phyloP scores from a whole-genome alignment of 2,888 invertebrate species.

The Stenoptilia bipunctidactyla region DNA sequence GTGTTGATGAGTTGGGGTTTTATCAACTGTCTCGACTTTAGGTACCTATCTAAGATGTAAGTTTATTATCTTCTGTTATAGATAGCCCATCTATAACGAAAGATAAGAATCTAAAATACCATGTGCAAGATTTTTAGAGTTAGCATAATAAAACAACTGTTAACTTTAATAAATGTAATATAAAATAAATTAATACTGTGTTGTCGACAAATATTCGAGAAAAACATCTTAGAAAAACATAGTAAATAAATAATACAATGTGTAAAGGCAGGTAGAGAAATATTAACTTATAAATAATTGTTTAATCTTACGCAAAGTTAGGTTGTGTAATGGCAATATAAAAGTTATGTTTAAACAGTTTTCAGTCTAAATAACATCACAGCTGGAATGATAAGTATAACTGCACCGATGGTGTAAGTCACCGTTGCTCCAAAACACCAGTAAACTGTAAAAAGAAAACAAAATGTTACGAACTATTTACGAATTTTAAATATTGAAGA shows the following conservation, averaged over 20 bases:
- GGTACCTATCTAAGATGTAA: no score
- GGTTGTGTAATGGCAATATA: not conserved
- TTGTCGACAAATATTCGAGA: constrained; percentile 27
- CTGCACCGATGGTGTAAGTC: constrained; percentile 86
- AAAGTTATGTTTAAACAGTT: constrained; percentile 14
- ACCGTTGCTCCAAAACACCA: constrained; percentile 90
- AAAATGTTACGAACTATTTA: no score
- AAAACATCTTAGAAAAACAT: constrained; percentile 23
- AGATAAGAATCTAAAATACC: no score
- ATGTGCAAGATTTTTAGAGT: no score
- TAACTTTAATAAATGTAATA: constrained; percentile 2
- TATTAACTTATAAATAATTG: constrained; percentile 3
- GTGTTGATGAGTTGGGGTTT: no score
- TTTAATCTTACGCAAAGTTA: not conserved
- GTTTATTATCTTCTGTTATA: no score
- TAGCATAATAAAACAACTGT: no score
- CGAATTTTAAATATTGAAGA: no score
- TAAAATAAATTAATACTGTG: constrained; percentile 38
- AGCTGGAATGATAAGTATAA: constrained; percentile 82
- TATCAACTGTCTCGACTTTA: no score
- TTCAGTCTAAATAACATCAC: constrained; percentile 72
- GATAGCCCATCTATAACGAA: no score
- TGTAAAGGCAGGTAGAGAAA: constrained; percentile 4
- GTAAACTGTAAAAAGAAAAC: constrained; percentile 73
- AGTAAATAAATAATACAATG: constrained; percentile 17